A percentile compares a stretch with the other conserved stretches of the same genome.
These are phyloP conservation scores for Cheilosia grossa DNA, from an alignment of 2,888 invertebrate species.

Conservation along the genomic window DNA sequence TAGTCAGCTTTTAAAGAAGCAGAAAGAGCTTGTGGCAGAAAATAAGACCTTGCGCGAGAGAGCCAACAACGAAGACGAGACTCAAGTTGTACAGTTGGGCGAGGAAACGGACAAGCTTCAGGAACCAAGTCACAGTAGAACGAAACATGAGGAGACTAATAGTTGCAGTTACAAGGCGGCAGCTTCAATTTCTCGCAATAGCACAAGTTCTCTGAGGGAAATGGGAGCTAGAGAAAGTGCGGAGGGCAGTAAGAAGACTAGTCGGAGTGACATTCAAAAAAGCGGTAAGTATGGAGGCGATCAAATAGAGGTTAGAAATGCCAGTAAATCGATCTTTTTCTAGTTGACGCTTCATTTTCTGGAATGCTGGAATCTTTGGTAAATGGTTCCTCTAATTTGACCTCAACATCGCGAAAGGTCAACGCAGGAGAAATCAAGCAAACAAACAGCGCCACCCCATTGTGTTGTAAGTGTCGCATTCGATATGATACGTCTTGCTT, in stretches of 20 bases:
- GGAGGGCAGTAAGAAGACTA: constrained; percentile 40
- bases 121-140: constrained; percentile 25
- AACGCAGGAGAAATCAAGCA: constrained; percentile 34
- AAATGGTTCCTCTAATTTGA: constrained; percentile 58
- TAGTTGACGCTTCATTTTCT: constrained; percentile 75
- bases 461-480: constrained; percentile 53
- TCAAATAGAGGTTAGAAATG: neutral
- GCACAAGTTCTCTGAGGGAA: constrained; percentile 20
- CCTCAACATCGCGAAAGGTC: constrained; percentile 42
- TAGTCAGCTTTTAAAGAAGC: constrained; percentile 91
- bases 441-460: constrained; percentile 50
- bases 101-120: constrained; percentile 41
- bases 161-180: constrained; percentile 4
- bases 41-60: constrained; percentile 83
- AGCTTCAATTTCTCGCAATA: neutral
- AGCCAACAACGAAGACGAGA: constrained; percentile 32
- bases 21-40: constrained; percentile 91
- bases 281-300: constrained; percentile 51
- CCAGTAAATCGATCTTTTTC: neutral
- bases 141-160: constrained; percentile 29
- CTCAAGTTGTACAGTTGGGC: constrained; percentile 29
- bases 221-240: constrained; percentile 20
- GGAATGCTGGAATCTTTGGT: constrained; percentile 74
- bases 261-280: constrained; percentile 65
- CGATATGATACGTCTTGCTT: neutral